A percentile compares a stretch with the other conserved stretches of the same genome.
Conservation (phyloP, 35 echinoderm and acorn worm genomes). For the Apostichopus californicus region DNA sequence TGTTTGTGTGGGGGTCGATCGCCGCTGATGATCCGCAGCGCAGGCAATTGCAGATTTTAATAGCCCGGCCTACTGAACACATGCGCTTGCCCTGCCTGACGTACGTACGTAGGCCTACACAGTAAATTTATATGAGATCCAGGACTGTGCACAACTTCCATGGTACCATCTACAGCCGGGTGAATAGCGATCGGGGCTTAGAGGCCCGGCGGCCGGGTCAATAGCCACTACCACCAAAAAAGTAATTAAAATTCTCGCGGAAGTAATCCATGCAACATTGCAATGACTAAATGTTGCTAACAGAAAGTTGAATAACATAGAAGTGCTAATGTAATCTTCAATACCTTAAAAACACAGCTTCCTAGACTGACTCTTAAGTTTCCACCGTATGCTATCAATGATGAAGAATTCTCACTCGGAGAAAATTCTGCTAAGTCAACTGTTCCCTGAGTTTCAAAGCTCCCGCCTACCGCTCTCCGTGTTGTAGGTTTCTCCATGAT, state of each 20-base stretch:
- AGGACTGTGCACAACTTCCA: too few relatives aligned
- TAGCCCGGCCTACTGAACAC: too few relatives aligned
- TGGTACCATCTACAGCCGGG: too few relatives aligned
- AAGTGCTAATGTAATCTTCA: background rate
- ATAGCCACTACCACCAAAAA: too few relatives aligned
- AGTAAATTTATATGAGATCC: too few relatives aligned
- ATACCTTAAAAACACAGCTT: constrained; percentile 50
- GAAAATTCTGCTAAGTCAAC: constrained; percentile 48
- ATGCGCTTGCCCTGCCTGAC: too few relatives aligned
- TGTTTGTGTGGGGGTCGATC: too few relatives aligned
- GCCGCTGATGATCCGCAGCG: too few relatives aligned
- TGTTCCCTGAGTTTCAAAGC: constrained; percentile 44
- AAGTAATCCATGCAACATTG: background rate
- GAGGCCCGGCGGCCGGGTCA: too few relatives aligned
- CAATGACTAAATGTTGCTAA: background rate
- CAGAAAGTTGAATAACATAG: background rate
- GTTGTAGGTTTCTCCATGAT: constrained; percentile 6
- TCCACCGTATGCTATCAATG: constrained; percentile 53
- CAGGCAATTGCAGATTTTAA: too few relatives aligned
- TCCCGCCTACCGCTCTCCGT: constrained; percentile 15
- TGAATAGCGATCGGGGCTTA: too few relatives aligned
- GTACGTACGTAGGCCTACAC: too few relatives aligned
- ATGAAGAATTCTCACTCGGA: constrained; percentile 34
- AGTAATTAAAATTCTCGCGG: background rate
- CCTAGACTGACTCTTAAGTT: constrained; percentile 39